Evolutionary conservation across 2,797 vertebrate species (phyloP).

Genomic region (Margarornis squamiger): DNA sequence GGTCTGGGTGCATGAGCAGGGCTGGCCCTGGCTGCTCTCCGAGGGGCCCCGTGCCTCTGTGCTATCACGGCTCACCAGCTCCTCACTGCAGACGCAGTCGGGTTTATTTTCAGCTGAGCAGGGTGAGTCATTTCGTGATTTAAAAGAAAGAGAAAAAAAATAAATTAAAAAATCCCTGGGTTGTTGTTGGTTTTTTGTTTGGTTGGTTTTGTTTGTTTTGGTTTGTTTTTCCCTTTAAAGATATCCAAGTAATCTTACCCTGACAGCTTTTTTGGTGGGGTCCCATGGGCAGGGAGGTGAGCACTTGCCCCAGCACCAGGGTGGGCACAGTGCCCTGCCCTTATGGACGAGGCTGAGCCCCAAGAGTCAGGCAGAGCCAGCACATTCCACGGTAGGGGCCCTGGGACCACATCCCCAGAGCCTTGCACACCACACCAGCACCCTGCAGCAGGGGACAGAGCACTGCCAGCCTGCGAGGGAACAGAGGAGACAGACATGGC

Average conservation of each 20-base stretch:
- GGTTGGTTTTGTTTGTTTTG: background rate
- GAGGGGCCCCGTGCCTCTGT: background rate
- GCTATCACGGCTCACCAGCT: background rate
- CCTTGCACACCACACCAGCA: background rate
- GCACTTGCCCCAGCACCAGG: accelerated
- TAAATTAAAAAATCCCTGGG: background rate
- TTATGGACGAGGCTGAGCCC: accelerated
- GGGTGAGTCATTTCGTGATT: conserved; percentile 4
- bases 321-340: background rate
- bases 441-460: background rate
- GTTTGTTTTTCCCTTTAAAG: background rate
- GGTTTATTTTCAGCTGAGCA: conserved; percentile 45
- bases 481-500: background rate
- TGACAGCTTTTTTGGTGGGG: background rate
- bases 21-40: accelerated
- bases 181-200: background rate
- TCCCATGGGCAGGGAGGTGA: background rate
- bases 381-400: accelerated
- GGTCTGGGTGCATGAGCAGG: background rate
- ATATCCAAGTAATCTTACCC: background rate
- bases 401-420: accelerated
- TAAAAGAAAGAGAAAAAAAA: background rate
- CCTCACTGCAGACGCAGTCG: background rate
- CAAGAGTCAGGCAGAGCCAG: background rate
- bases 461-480: background rate